These are phyloP conservation scores for Zaprionus camerounensis DNA, from an alignment of 1,140 invertebrate species.

Conservation along the genomic window DNA sequence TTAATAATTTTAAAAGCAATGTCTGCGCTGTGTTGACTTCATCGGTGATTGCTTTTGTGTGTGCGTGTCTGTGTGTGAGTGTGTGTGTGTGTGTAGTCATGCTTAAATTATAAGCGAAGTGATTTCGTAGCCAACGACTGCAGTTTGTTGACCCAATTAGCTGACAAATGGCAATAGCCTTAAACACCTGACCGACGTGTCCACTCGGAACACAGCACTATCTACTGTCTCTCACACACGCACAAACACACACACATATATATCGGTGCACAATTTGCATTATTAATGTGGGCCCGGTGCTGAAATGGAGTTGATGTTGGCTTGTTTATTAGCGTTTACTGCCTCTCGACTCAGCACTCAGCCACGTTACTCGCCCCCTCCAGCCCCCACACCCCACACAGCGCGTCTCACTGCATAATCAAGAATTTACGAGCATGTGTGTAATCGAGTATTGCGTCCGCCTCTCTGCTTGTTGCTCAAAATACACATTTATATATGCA, in stretches of 20 bases:
- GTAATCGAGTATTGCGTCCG: slow-evolving; percentile 2
- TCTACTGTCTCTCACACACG: background rate
- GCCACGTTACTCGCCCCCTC: background rate
- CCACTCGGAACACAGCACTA: slow-evolving; percentile 3
- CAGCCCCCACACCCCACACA: background rate
- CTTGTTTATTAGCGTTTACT: slow-evolving; percentile 36
- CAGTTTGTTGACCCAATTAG: slow-evolving; percentile 75
- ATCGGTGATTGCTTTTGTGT: slow-evolving; percentile 49
- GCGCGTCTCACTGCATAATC: slow-evolving; percentile 9
- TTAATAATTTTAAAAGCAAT: slow-evolving; percentile 69
- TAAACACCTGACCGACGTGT: slow-evolving; percentile 49
- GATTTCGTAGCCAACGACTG: slow-evolving; percentile 51
- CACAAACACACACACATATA: slow-evolving; percentile 6
- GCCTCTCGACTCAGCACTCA: slow-evolving; percentile 11
- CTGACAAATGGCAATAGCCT: slow-evolving; percentile 43
- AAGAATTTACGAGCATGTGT: slow-evolving; percentile 32
- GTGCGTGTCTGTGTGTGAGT: background rate
- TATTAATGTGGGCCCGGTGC: slow-evolving; percentile 56
- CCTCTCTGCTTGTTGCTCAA: slow-evolving; percentile 23
- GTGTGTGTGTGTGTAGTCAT: slow-evolving; percentile 14
- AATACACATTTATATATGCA: background rate
- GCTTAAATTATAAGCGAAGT: slow-evolving; percentile 72
- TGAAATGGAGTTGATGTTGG: slow-evolving; percentile 42
- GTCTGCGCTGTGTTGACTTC: slow-evolving; percentile 43
- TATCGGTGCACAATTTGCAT: slow-evolving; percentile 65